Conservation (phyloP, 1,140 invertebrate species). For the Mylabris phalerata region DNA sequence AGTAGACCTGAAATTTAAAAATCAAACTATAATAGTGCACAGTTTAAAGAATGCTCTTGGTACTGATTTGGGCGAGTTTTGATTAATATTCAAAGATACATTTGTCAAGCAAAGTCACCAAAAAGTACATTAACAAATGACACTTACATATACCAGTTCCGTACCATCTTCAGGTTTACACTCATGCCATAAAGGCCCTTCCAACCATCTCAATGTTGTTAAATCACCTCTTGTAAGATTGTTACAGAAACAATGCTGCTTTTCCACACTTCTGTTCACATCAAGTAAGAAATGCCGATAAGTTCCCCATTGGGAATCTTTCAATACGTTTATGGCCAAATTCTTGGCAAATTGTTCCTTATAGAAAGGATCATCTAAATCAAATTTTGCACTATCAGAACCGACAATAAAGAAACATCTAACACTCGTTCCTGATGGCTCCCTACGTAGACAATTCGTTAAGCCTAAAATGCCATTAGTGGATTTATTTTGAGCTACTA, state of each 20-base stretch:
- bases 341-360: slow-evolving; percentile 51
- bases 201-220: slow-evolving; percentile 75
- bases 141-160: neutral
- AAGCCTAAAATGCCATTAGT: slow-evolving; percentile 76
- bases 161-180: neutral
- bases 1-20: slow-evolving; percentile 46
- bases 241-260: slow-evolving; percentile 70
- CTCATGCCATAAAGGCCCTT: slow-evolving; percentile 46
- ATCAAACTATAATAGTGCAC: neutral
- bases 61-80: too few relatives aligned
- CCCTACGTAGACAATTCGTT: slow-evolving; percentile 64
- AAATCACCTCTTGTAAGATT: slow-evolving; percentile 75
- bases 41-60: too few relatives aligned
- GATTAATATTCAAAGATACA: too few relatives aligned
- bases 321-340: slow-evolving; percentile 60
- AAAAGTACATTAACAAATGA: neutral
- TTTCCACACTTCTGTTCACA: slow-evolving; percentile 34
- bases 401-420: slow-evolving; percentile 60
- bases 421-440: slow-evolving; percentile 57
- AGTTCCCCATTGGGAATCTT: slow-evolving; percentile 56
- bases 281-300: slow-evolving; percentile 41
- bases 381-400: slow-evolving; percentile 53
- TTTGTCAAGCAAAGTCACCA: too few relatives aligned
- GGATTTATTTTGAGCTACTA: slow-evolving; percentile 48
- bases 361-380: slow-evolving; percentile 56